Evolutionary conservation across 2,113 vertebrate species (phyloP).

Genomic region (Euleptes europaea): DNA sequence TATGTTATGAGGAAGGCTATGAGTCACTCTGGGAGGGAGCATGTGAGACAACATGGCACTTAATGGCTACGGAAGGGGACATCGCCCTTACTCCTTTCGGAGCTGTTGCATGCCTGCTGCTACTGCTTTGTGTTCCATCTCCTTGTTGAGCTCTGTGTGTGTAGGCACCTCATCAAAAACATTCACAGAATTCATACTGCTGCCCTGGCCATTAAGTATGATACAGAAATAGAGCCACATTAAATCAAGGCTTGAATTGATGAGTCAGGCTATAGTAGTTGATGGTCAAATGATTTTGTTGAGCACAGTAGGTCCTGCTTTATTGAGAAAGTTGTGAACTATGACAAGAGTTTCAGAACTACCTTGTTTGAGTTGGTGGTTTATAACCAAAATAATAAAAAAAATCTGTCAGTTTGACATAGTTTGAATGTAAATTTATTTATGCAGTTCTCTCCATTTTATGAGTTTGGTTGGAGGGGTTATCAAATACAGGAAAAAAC

Average conservation of each 20-base stretch:
- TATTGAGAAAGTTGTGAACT: not conserved
- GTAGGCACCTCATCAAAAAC: no score
- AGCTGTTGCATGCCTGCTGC: no score
- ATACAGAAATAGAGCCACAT: no score
- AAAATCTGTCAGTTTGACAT: not conserved
- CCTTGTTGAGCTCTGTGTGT: no score
- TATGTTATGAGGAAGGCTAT: no score
- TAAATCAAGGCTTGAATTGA: not conserved
- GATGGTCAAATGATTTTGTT: not conserved
- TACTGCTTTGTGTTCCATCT: no score
- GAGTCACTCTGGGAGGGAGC: no score
- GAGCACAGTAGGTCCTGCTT: constrained; percentile 5
- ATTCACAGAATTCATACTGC: no score
- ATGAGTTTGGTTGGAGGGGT: not conserved
- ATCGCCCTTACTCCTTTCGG: no score
- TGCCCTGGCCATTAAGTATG: no score
- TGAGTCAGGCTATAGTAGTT: not conserved
- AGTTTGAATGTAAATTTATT: not conserved
- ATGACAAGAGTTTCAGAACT: not conserved
- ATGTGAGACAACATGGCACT: no score
- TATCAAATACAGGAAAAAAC: not conserved
- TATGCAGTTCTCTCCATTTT: not conserved
- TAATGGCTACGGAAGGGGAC: no score
- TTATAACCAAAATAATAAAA: not conserved
- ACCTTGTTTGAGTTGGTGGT: not conserved